phyloP scores from a whole-genome alignment of 2,888 invertebrate species.

The Yponomeuta plumbellus region DNA sequence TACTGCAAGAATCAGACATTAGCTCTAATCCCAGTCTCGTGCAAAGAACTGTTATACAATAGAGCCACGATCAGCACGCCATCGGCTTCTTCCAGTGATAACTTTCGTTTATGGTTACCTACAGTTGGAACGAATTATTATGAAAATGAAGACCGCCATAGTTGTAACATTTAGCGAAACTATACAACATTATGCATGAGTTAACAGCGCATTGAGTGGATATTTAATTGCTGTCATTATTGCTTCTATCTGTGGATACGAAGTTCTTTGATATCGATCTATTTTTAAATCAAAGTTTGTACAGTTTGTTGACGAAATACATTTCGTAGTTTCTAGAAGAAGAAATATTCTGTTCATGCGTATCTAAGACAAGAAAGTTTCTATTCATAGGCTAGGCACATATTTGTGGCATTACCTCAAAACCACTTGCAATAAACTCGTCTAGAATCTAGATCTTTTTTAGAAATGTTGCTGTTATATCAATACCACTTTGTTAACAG shows the following conservation, averaged over 20 bases:
- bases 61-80: not conserved
- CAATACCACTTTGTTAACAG: too few relatives aligned
- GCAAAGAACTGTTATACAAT: not conserved
- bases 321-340: too few relatives aligned
- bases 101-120: not conserved
- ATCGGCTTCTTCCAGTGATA: not conserved
- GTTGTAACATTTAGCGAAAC: not conserved
- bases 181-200: not conserved
- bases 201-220: conserved; percentile 6
- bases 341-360: too few relatives aligned
- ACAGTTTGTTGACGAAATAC: too few relatives aligned
- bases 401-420: too few relatives aligned
- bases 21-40: not conserved
- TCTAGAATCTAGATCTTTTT: too few relatives aligned
- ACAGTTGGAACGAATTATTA: not conserved
- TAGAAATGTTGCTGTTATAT: too few relatives aligned
- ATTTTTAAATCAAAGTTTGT: not conserved
- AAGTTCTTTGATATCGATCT: not conserved
- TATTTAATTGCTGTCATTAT: not conserved
- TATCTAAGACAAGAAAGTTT: too few relatives aligned
- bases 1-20: not conserved
- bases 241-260: not conserved
- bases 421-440: too few relatives aligned
- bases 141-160: not conserved
- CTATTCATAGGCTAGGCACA: too few relatives aligned